Percentiles rank a stretch among this genome's conserved stretches.
Evolutionary conservation across 1,140 invertebrate genomes (phyloP).

Genomic region (Dendroctonus valens): DNA sequence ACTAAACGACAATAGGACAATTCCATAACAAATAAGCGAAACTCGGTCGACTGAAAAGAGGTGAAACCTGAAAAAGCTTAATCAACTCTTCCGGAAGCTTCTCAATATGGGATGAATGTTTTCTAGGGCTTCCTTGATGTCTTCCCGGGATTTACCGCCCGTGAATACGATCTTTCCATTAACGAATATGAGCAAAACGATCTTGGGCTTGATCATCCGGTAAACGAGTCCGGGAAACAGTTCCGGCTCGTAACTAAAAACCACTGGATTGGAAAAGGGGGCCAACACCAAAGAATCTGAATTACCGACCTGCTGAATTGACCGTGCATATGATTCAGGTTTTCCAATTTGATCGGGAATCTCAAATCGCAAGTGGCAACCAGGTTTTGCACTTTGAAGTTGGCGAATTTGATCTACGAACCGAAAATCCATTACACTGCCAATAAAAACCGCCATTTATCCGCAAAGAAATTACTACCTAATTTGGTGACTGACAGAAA

Average conservation of each 20-base stretch:
- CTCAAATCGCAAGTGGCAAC: slow-evolving; percentile 97
- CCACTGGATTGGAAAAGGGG: not conserved
- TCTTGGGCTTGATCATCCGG: slow-evolving; percentile 98
- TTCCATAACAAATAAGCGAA: not conserved
- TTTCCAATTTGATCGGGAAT: slow-evolving; percentile 96
- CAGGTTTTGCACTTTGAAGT: slow-evolving; percentile 99
- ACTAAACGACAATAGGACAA: not conserved
- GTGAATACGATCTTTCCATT: slow-evolving; percentile 99
- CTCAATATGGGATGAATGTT: slow-evolving; percentile 99
- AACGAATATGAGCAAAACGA: slow-evolving; percentile 97
- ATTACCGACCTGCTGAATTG: slow-evolving; percentile 82
- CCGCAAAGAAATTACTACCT: too few species aligned
- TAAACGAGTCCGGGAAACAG: slow-evolving; percentile 99
- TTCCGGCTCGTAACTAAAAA: slow-evolving; percentile 90
- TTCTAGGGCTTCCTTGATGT: slow-evolving; percentile 99
- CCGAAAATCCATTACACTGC: too few species aligned
- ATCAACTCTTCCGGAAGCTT: slow-evolving; percentile 85
- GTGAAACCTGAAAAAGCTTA: not conserved
- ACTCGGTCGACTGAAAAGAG: not conserved
- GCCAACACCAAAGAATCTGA: not conserved
- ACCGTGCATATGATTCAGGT: slow-evolving; percentile 88
- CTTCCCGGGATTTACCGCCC: slow-evolving; percentile 95
- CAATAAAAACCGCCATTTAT: too few species aligned
- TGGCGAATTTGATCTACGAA: slow-evolving; percentile 83
- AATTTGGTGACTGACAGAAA: too few species aligned